These are phyloP conservation scores for Cinclus cinclus DNA, from an alignment of 2,113 vertebrate species.

Conservation along the genomic window DNA sequence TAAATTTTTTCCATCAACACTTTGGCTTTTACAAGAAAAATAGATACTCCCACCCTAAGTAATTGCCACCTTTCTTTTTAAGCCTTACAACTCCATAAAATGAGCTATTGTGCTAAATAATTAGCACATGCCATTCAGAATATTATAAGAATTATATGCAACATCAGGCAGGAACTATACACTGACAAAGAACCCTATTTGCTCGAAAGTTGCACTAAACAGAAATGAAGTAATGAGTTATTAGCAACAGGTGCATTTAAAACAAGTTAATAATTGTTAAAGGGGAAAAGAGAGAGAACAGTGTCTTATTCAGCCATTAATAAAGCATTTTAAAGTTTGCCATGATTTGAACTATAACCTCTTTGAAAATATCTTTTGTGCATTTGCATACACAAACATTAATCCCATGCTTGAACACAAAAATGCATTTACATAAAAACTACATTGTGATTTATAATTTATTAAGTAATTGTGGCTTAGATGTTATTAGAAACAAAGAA, in stretches of 20 bases:
- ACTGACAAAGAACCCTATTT: slow-evolving; percentile 67
- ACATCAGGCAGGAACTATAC: slow-evolving; percentile 82
- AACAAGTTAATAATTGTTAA: slow-evolving; percentile 71
- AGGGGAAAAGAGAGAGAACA: neutral
- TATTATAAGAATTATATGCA: slow-evolving; percentile 81
- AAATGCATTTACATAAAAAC: slow-evolving; percentile 55
- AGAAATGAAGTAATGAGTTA: slow-evolving; percentile 72
- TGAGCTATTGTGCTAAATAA: slow-evolving; percentile 84
- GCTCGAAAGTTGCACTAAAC: slow-evolving; percentile 64
- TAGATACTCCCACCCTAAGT: slow-evolving; percentile 74
- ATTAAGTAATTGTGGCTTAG: slow-evolving; percentile 57
- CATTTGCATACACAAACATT: slow-evolving; percentile 53
- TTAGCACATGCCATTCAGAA: slow-evolving; percentile 85
- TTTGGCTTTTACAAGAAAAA: slow-evolving; percentile 70
- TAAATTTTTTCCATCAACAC: slow-evolving; percentile 45
- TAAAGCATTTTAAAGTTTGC: slow-evolving; percentile 62
- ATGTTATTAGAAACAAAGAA: slow-evolving; percentile 47
- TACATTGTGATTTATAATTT: slow-evolving; percentile 57
- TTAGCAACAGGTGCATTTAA: slow-evolving; percentile 75
- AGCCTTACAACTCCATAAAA: slow-evolving; percentile 76
- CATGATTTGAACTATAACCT: slow-evolving; percentile 68
- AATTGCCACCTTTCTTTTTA: slow-evolving; percentile 79
- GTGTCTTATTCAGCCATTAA: slow-evolving; percentile 51
- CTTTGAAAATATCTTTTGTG: slow-evolving; percentile 53
- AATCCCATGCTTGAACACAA: slow-evolving; percentile 56